Base-by-base conservation (phyloP, 2,888 invertebrate genomes). In the Dasypolia templi region DNA sequence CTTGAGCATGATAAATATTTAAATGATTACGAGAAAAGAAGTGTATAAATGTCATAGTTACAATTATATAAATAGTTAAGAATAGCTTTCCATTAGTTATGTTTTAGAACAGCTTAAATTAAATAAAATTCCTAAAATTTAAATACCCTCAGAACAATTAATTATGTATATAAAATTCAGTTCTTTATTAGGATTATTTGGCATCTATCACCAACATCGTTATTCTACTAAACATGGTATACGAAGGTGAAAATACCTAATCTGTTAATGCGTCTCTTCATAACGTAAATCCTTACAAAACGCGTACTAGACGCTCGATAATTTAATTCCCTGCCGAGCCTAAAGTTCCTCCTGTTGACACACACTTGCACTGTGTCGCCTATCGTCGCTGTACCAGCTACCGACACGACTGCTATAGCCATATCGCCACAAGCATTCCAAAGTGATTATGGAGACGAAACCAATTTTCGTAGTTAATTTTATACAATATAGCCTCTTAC, bases 121-220 rank as follows among this genome's bases (percentile, higher is more conserved):
- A 95, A 95, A 95, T 93, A 93, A 94, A 91, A 89, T 86, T n/a
- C 92, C 94, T 95, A 94, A 92, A 86, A 88, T 92, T 94, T 95
- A 95, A 93, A 95, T 95, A 96, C 95, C 95, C 95, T 95, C 95
- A 96, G 96, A 95, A 96, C 95, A 94, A 92, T 95, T 95, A 95
- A 94, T 95, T 87, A 94, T 94, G 93, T 94, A 95, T 96, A 95
- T 94, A 96, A 94, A 96, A 95, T 96, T 96, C 96, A 96, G 96
- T 96, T 96, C 96, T 96, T 96, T 96, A 96, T 94, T 95, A 96
- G 95, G 95, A 95, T 96, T 95, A 95, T 96, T 96, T 95, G 96
- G 96, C 96, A 95, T 96, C 93, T 95, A 95, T 95, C 94, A 95
- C 96, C 96, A 95, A 94, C 93, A 94, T 93, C 91, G 92, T 92